These are phyloP conservation scores for Diplosoma virens DNA, from an alignment of 23 tunicate species.

Conservation along the genomic window DNA sequence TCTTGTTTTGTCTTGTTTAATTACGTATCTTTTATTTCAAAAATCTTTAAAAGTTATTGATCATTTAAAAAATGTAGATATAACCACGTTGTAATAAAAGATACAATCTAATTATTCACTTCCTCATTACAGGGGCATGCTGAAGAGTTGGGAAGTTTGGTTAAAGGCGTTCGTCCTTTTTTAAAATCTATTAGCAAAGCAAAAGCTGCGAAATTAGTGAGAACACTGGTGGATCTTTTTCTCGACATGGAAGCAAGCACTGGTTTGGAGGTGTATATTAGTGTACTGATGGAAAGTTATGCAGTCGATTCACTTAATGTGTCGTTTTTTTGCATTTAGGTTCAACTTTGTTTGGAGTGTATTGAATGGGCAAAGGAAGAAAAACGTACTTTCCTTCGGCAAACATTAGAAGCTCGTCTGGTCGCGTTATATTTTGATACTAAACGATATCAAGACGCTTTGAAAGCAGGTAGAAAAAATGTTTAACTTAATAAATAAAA, in stretches of 20 bases:
- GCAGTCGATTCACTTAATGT: no score
- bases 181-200: conserved; percentile 95
- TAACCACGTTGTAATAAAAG: no score
- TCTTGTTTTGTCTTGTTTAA: background rate
- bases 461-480: conserved; percentile 56
- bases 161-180: conserved; percentile 93
- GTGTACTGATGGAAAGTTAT: no score
- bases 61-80: no score
- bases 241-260: conserved; percentile 96
- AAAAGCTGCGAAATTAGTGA: conserved; percentile 97
- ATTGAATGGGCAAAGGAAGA: conserved; percentile 99
- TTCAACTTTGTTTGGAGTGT: conserved; percentile 90
- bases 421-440: conserved; percentile 97
- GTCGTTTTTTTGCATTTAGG: conserved; percentile 31
- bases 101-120: background rate
- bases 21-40: background rate
- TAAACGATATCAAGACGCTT: conserved; percentile 75
- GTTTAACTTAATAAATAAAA: no score
- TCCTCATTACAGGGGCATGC: conserved; percentile 93
- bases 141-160: conserved; percentile 73
- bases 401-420: conserved; percentile 97
- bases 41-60: no score
- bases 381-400: conserved; percentile 94
- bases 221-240: conserved; percentile 95
- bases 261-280: conserved; percentile 71